These are phyloP conservation scores for Scomber colias DNA, from an alignment of 2,113 vertebrate genomes.

Conservation along the genomic window DNA sequence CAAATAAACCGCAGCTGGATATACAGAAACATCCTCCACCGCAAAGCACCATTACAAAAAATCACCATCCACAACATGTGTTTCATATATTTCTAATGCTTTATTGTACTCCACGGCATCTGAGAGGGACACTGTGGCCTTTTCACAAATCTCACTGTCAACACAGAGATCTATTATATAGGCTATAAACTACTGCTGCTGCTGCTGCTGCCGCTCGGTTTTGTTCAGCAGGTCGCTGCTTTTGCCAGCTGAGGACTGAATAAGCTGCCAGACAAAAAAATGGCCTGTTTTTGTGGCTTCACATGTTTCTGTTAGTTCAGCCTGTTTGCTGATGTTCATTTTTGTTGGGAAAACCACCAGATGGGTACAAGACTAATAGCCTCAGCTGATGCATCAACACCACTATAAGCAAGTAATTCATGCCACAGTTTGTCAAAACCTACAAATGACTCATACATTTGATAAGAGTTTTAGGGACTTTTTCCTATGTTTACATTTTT, in stretches of 20 bases:
- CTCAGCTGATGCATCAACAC: background rate
- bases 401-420: background rate
- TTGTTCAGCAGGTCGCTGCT: background rate
- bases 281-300: background rate
- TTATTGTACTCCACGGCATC: background rate
- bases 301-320: background rate
- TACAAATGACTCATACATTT: background rate
- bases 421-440: background rate
- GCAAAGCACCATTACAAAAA: background rate
- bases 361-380: background rate
- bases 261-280: background rate
- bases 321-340: background rate
- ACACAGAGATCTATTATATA: conserved; percentile 9
- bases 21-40: conserved; percentile 3
- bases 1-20: background rate
- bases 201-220: background rate
- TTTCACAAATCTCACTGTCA: conserved; percentile 16
- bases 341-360: background rate
- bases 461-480: too few species aligned
- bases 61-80: background rate
- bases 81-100: conserved; percentile 2
- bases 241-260: background rate
- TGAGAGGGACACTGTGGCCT: conserved; percentile 13
- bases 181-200: conserved; percentile 5
- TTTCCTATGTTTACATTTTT: too few species aligned